Conservation (phyloP, 2,888 invertebrate species). For the Agriopis leucophaearia region DNA sequence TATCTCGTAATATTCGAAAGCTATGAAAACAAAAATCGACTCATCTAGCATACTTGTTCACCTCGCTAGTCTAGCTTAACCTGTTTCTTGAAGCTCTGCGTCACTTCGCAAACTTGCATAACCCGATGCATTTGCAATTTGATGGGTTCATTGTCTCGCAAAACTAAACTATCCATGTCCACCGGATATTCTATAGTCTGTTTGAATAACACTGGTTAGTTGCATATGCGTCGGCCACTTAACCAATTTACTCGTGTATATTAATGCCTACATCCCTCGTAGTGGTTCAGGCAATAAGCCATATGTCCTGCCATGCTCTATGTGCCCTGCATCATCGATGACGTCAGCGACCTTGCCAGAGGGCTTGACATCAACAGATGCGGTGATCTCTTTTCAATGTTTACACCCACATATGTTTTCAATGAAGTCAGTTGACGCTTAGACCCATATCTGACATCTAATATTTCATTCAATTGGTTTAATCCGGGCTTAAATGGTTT, state of each 20-base stretch:
- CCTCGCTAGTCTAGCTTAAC: conserved; percentile 57
- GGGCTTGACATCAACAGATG: conserved; percentile 66
- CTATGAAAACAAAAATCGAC: conserved; percentile 35
- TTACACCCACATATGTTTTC: conserved; percentile 64
- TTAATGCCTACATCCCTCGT: conserved; percentile 59
- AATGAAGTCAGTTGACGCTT: conserved; percentile 43
- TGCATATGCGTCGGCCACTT: conserved; percentile 61
- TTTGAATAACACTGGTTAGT: conserved; percentile 50
- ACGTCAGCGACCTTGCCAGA: conserved; percentile 80
- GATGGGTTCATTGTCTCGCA: conserved; percentile 62
- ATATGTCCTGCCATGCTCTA: conserved; percentile 62
- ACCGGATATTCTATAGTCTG: conserved; percentile 59
- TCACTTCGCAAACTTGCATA: conserved; percentile 54
- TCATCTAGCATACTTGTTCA: conserved; percentile 31
- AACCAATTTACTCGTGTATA: conserved; percentile 65
- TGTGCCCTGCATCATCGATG: conserved; percentile 66
- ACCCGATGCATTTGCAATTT: conserved; percentile 61
- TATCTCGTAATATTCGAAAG: background rate
- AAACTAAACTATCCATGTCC: conserved; percentile 55
- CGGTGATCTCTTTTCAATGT: conserved; percentile 66
- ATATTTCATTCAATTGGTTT: conserved; percentile 35
- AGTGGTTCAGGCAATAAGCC: conserved; percentile 56
- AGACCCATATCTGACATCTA: conserved; percentile 26
- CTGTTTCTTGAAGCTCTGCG: conserved; percentile 60
- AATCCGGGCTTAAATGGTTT: conserved; percentile 32